Evolutionary conservation across 2,888 invertebrate species (phyloP).

Genomic region (Meganola albula): DNA sequence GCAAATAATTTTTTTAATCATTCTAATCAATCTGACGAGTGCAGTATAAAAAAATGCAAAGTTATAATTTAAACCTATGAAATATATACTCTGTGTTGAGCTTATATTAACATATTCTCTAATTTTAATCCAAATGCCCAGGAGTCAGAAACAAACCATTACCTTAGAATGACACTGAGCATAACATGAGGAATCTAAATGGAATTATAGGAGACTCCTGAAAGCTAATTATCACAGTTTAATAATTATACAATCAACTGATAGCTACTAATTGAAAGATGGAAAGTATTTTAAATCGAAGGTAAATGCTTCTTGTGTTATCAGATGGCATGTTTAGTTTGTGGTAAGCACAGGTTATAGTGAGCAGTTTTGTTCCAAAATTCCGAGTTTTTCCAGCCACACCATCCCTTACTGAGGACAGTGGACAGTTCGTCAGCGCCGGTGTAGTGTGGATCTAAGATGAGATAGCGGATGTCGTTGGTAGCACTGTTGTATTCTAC

Average conservation of each 20-base stretch:
- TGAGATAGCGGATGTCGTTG: slow-evolving; percentile 92
- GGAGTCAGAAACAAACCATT: too few relatives aligned
- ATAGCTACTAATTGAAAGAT: slow-evolving; percentile 8
- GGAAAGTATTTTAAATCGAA: slow-evolving; percentile 12
- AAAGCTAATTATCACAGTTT: slow-evolving; percentile 25
- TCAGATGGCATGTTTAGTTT: slow-evolving; percentile 61
- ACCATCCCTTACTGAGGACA: slow-evolving; percentile 93
- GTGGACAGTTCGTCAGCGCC: slow-evolving; percentile 88
- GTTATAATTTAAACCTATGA: slow-evolving; percentile 15
- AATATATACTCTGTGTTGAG: slow-evolving; percentile 13
- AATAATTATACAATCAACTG: slow-evolving; percentile 11
- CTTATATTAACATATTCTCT: slow-evolving; percentile 7
- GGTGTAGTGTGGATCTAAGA: slow-evolving; percentile 98
- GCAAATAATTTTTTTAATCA: neutral
- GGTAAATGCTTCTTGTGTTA: too few relatives aligned
- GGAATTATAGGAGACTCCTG: slow-evolving; percentile 6
- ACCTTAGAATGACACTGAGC: neutral
- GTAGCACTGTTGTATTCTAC: slow-evolving; percentile 90
- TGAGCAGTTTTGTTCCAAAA: slow-evolving; percentile 98
- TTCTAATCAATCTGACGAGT: neutral
- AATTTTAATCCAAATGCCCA: too few relatives aligned
- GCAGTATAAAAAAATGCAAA: slow-evolving; percentile 10
- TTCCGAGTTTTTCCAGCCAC: slow-evolving; percentile 95
- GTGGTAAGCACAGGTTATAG: slow-evolving; percentile 98
- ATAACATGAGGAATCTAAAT: neutral